Conservation (phyloP, 2,888 invertebrate species). For the Callyntrura sp. region DNA sequence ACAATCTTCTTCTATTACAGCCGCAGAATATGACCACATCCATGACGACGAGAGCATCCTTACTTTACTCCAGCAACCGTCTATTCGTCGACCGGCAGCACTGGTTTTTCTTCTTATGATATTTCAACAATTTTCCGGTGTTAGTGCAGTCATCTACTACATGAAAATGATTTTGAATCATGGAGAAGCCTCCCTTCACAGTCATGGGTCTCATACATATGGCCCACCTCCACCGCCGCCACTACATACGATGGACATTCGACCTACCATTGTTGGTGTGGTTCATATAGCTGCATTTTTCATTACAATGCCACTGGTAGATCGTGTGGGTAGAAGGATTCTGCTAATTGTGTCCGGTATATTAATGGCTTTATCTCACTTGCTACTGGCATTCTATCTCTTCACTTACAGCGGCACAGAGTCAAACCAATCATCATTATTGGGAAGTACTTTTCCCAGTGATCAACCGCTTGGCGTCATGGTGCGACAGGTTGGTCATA, state of each 20-base stretch:
- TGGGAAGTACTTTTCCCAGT: background rate
- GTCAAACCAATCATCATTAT: background rate
- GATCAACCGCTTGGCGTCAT: background rate
- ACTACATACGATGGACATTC: conserved; percentile 86
- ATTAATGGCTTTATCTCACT: conserved; percentile 87
- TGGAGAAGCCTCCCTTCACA: conserved; percentile 37
- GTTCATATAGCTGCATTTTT: conserved; percentile 90
- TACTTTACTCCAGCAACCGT: conserved; percentile 53
- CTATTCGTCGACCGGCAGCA: conserved; percentile 71
- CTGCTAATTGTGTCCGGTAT: conserved; percentile 88
- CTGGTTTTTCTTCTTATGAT: conserved; percentile 80
- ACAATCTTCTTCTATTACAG: conserved; percentile 27
- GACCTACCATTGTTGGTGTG: conserved; percentile 92
- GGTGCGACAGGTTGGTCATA: background rate
- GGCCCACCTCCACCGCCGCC: conserved; percentile 49
- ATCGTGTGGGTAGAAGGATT: conserved; percentile 88
- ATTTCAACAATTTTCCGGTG: conserved; percentile 88
- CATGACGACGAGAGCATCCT: background rate
- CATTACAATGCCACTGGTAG: conserved; percentile 88
- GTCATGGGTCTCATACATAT: conserved; percentile 83
- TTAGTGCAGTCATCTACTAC: conserved; percentile 88
- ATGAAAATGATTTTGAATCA: conserved; percentile 89
- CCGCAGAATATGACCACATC: conserved; percentile 34
- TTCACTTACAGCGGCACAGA: background rate
- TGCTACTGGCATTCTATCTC: conserved; percentile 88